Evolutionary conservation across 2,888 invertebrate species (phyloP).

Genomic region (Sisyra terminalis): DNA sequence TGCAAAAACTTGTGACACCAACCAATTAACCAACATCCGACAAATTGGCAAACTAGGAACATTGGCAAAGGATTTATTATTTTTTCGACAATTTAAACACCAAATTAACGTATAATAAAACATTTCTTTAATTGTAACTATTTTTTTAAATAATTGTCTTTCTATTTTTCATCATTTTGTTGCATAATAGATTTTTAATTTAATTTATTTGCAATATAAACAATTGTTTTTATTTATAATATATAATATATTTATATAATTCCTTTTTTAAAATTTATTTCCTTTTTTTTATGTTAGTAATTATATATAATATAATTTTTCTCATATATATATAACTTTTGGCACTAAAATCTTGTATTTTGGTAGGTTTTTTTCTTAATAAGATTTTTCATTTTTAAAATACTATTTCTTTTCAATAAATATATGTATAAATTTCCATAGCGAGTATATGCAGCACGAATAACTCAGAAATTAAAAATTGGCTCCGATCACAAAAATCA

Average conservation of each 20-base stretch:
- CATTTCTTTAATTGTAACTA: not conserved
- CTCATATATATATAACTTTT: not conserved
- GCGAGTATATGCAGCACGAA: not conserved
- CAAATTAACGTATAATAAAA: slow-evolving; percentile 4
- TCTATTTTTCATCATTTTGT: not conserved
- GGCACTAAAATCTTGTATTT: slow-evolving; percentile 4
- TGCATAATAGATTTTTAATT: slow-evolving; percentile 1
- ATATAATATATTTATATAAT: not conserved
- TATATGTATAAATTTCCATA: not conserved
- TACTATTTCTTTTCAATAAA: not conserved
- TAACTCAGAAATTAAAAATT: not conserved
- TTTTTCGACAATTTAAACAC: not conserved
- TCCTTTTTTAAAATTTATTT: not conserved
- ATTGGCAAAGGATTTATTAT: not conserved
- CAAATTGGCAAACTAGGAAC: too few relatives aligned
- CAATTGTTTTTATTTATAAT: slow-evolving; percentile 1
- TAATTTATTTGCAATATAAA: slow-evolving; percentile 4
- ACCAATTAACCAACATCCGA: too few relatives aligned
- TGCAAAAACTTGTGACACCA: too few relatives aligned
- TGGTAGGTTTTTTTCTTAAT: not conserved
- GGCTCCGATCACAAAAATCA: too few relatives aligned
- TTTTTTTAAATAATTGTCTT: not conserved
- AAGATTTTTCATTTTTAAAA: not conserved
- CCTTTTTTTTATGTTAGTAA: not conserved
- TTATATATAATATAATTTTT: not conserved